A percentile compares a stretch with the other conserved stretches of the same genome.
Evolutionary conservation across 2,113 vertebrate genomes (phyloP).

Genomic region (Gallinago undulata): DNA sequence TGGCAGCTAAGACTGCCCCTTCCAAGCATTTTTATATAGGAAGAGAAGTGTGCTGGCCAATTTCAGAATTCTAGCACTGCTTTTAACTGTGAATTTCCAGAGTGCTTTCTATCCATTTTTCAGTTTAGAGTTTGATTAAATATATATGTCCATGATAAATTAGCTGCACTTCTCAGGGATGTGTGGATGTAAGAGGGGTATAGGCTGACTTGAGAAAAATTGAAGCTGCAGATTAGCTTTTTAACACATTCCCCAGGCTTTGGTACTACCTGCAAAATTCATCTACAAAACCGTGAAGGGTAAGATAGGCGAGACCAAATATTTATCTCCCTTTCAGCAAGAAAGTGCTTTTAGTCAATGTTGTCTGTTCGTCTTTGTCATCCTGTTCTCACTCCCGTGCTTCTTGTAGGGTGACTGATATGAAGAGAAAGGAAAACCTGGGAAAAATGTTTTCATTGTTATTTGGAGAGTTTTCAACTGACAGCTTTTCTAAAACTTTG

Average conservation of each 20-base stretch:
- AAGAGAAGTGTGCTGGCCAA: slow-evolving; percentile 44
- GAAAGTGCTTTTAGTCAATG: neutral
- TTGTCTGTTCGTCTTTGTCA: neutral
- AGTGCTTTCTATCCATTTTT: neutral
- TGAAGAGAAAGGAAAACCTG: neutral
- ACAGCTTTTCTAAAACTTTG: neutral
- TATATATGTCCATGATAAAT: neutral
- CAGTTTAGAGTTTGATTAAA: neutral
- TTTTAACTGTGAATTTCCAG: slow-evolving; percentile 36
- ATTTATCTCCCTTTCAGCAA: neutral
- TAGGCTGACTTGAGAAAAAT: neutral
- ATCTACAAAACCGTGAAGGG: neutral
- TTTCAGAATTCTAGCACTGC: slow-evolving; percentile 28
- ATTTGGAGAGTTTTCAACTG: neutral
- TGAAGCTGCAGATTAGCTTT: neutral
- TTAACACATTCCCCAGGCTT: neutral
- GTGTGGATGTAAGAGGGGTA: neutral
- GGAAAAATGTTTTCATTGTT: neutral
- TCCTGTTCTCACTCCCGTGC: neutral
- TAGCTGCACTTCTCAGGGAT: neutral
- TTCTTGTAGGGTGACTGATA: neutral
- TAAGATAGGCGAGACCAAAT: neutral
- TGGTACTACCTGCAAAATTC: neutral
- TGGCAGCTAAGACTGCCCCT: slow-evolving; percentile 27
- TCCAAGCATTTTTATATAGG: slow-evolving; percentile 57